Percentiles rank a stretch among this genome's conserved stretches.
Conservation (phyloP, 2,797 vertebrate species). For the Pseudochirops corinnae region DNA sequence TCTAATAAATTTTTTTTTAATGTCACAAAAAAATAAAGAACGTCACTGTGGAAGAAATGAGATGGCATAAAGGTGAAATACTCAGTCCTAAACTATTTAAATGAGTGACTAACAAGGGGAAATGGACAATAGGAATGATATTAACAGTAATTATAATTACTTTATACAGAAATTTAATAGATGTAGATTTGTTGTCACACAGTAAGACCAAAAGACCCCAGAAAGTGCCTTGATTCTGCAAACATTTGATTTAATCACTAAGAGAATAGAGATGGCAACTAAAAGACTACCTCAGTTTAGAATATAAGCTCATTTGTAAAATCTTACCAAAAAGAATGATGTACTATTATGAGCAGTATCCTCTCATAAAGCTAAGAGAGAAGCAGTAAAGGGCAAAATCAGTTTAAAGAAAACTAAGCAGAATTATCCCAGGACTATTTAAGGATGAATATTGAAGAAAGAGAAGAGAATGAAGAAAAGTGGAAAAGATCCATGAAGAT, state of each 20-base stretch:
- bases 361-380: not conserved
- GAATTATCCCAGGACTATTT: not conserved
- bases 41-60: not conserved
- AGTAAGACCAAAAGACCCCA: not conserved
- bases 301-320: not conserved
- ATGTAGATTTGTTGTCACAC: not conserved
- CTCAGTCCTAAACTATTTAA: not conserved
- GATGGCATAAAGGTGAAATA: not conserved
- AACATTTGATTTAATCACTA: not conserved
- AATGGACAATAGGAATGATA: not conserved
- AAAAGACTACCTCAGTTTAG: not conserved
- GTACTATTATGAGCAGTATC: not conserved
- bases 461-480: not conserved
- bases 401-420: not conserved
- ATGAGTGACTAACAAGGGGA: not conserved
- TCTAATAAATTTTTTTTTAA: no score
- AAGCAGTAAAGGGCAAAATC: not conserved
- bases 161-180: not conserved
- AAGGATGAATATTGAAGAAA: not conserved
- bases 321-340: not conserved
- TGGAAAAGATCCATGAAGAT: not conserved
- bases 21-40: no score
- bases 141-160: not conserved
- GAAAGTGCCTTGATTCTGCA: not conserved
- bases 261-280: not conserved